These are phyloP conservation scores for Phthorimaea operculella DNA, from an alignment of 1,140 invertebrate species.

Conservation along the genomic window DNA sequence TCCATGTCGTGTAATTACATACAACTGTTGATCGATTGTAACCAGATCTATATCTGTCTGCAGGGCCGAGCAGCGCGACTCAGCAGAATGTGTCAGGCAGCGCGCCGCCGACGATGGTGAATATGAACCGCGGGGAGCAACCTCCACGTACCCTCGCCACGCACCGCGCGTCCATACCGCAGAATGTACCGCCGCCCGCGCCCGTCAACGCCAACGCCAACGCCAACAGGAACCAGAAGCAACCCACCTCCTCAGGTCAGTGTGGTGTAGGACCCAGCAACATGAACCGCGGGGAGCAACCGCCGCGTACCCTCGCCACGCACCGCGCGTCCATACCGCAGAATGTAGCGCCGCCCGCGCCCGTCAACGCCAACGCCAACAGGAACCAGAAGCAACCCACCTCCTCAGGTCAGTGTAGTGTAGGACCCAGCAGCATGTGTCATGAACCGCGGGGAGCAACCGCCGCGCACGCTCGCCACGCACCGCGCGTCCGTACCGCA, in stretches of 20 bases:
- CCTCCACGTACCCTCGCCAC: background rate
- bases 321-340: conserved; percentile 35
- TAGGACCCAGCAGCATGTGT: too few species aligned
- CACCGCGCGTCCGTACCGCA: conserved; percentile 35
- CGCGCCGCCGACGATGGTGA: conserved; percentile 28
- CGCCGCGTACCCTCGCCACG: background rate
- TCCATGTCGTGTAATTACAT: conserved; percentile 13
- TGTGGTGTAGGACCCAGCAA: too few species aligned
- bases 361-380: conserved; percentile 23
- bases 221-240: conserved; percentile 33
- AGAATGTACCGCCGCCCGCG: conserved; percentile 55
- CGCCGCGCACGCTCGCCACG: background rate
- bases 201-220: conserved; percentile 23
- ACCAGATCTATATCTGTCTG: background rate
- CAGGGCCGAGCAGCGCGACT: background rate
- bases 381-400: conserved; percentile 38
- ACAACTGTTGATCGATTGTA: background rate
- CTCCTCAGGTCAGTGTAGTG: conserved; percentile 37
- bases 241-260: conserved; percentile 46
- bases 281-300: too few species aligned
- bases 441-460: background rate
- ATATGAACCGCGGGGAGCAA: too few species aligned
- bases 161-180: conserved; percentile 30
- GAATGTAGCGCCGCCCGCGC: conserved; percentile 53
- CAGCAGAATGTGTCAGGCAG: background rate